Base-by-base conservation (phyloP, 2,113 vertebrate species). In the Hymenochirus boettgeri region DNA sequence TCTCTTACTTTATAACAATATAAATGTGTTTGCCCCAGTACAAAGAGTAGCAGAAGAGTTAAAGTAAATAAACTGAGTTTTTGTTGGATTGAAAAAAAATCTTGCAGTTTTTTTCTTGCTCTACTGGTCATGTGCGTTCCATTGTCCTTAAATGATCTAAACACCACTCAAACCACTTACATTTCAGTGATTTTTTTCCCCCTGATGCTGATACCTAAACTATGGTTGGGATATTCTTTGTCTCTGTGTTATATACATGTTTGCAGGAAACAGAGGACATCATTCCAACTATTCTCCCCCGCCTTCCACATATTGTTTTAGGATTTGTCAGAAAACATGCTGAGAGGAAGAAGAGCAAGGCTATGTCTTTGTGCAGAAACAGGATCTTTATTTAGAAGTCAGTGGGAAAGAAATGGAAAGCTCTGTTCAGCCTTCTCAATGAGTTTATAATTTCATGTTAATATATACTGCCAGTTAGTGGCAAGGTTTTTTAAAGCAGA, bases 311-410 rank as follows among this genome's bases (percentile, higher is more conserved):
- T 81, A 85, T 74, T 83, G 82, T 82, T 82, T 82, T 35, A 59
- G 76, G 31, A 53, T 74, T 79, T 77, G 70, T 73, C 73, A 75
- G 76, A 62, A 76, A 73, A 69, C 61, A 42, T 46, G 52, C 72
- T 70, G 75, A 74, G 72, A 75, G 75, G 76, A 80, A 64, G 65
- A 75, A 75, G 61, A 70, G 72, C 70, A 58, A 67, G 27, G 46
- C 57, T 39, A 51, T 7, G 70, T 71, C 53, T 48, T 24, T 1
- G 3, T 70, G 75, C 73, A 76, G 61, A 74, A 74, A 75, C 62
- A 79, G 74, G 77, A 71, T 57, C 78, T 85, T 82, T 83, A 79
- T 86, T 83, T 82, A 81, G 80, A 80, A 77, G 70, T 72, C 29
- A 77, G 71, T 73, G 22, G 69, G 62, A 77, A 78, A 77, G 69